phyloP scores from a whole-genome alignment of 1,140 invertebrate genomes.

The Leptopilina boulardi region DNA sequence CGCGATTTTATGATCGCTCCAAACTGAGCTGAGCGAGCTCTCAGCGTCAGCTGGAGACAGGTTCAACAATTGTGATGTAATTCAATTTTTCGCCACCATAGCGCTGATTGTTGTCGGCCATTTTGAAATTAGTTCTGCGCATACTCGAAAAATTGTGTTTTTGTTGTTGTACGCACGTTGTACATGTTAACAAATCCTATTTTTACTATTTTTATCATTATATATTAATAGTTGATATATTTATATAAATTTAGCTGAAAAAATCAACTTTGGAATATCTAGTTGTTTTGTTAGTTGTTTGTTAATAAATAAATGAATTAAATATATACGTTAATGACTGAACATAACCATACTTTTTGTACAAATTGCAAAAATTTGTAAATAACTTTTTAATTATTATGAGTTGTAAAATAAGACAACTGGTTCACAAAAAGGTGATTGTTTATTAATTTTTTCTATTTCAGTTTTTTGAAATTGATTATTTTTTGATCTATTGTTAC shows the following conservation, averaged over 20 bases:
- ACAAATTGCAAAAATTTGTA: not conserved
- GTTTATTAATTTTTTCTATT: not conserved
- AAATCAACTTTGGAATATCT: too few relatives aligned
- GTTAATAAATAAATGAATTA: too few relatives aligned
- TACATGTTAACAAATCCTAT: not conserved
- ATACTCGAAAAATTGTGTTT: not conserved
- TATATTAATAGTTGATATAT: too few relatives aligned
- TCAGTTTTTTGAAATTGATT: not conserved
- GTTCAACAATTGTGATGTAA: not conserved
- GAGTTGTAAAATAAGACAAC: slow-evolving; percentile 50
- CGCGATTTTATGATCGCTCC: slow-evolving; percentile 1
- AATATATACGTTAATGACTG: too few relatives aligned
- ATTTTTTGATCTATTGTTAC: not conserved
- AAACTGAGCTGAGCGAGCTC: slow-evolving; percentile 2
- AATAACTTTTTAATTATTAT: slow-evolving; percentile 42
- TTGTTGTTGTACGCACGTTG: not conserved
- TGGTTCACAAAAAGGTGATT: slow-evolving; percentile 55
- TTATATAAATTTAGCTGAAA: too few relatives aligned
- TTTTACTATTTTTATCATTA: not conserved
- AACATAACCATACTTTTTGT: slow-evolving; percentile 24
- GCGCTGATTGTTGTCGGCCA: not conserved
- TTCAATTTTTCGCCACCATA: not conserved
- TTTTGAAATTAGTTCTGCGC: not conserved
- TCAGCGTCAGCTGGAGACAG: slow-evolving; percentile 6
- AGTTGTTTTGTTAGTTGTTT: too few relatives aligned